These are phyloP conservation scores for Eristalis arbustorum DNA, from an alignment of 2,888 invertebrate species.

Conservation along the genomic window DNA sequence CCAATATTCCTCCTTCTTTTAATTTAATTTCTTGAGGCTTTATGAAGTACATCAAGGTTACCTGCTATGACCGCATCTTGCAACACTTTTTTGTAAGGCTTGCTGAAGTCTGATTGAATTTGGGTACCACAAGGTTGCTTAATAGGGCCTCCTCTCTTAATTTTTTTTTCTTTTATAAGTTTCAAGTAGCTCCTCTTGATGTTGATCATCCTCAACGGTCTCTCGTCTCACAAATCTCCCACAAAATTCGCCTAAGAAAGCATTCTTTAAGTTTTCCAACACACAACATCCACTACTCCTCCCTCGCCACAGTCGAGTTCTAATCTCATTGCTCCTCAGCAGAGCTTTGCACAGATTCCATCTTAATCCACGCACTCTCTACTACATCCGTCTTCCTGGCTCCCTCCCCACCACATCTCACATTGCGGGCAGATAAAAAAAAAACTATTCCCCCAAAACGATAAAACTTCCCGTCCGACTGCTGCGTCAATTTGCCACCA, in stretches of 20 bases:
- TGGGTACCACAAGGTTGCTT: too few species aligned
- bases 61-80: too few species aligned
- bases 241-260: background rate
- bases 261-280: background rate
- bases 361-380: background rate
- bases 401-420: background rate
- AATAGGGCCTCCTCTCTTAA: too few species aligned
- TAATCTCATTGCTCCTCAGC: background rate
- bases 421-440: background rate
- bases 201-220: too few species aligned
- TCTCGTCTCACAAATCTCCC: background rate
- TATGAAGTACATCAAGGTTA: too few species aligned
- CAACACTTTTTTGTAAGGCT: too few species aligned
- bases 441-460: background rate
- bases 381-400: background rate
- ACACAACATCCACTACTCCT: background rate
- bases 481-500: conserved; percentile 31
- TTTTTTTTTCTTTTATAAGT: too few species aligned
- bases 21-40: too few species aligned
- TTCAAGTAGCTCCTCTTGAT: too few species aligned
- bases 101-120: too few species aligned
- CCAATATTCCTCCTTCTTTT: too few species aligned
- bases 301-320: background rate
- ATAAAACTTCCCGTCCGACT: conserved; percentile 14
- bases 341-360: background rate